Percentiles rank a stretch among this genome's conserved stretches.
phyloP scores from a whole-genome alignment of 2,888 invertebrate species.

The Coelogynopora nodosa region DNA sequence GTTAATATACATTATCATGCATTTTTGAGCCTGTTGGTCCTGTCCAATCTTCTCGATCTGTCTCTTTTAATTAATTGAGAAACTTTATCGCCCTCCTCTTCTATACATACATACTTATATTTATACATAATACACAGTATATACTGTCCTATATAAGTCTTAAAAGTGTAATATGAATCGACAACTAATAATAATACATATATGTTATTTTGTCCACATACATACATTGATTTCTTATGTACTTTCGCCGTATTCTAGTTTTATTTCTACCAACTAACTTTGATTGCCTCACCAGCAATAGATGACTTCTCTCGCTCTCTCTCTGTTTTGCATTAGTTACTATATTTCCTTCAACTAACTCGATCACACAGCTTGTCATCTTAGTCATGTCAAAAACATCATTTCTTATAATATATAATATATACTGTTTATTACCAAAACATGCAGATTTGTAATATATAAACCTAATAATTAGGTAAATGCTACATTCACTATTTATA shows the following conservation, averaged over 20 bases:
- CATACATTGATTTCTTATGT: not conserved
- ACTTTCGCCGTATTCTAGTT: not conserved
- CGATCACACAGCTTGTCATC: not conserved
- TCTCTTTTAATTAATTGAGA: not conserved
- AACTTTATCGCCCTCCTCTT: not conserved
- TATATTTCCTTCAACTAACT: not conserved
- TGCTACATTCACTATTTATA: not conserved
- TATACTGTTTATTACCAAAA: not conserved
- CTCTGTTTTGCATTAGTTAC: not conserved
- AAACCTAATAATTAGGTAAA: not conserved
- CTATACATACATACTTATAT: not conserved
- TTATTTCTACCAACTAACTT: not conserved
- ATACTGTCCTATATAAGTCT: not conserved
- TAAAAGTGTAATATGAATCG: too few species aligned
- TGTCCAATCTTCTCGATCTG: not conserved
- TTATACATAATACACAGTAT: not conserved
- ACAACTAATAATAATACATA: too few species aligned
- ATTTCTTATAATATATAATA: not conserved
- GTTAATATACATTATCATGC: not conserved
- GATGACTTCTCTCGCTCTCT: not conserved
- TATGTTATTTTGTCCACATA: too few species aligned
- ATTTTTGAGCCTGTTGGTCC: not conserved
- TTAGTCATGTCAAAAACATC: not conserved
- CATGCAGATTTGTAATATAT: not conserved
- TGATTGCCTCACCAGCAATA: not conserved